phyloP scores from a whole-genome alignment of 2,113 vertebrate genomes.

The Psilopsiagon aymara region DNA sequence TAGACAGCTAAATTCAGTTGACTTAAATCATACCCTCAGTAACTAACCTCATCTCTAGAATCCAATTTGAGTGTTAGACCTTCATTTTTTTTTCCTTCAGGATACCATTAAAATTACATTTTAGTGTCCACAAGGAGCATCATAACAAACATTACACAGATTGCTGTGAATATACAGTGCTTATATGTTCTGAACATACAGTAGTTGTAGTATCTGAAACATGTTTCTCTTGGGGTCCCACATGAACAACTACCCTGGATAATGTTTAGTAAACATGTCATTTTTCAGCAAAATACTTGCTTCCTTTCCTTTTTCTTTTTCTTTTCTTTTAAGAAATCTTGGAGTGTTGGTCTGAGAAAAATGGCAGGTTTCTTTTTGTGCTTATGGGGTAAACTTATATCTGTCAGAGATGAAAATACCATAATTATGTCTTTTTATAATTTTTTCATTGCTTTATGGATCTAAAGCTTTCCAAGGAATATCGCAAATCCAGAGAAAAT shows the following conservation, averaged over 20 bases:
- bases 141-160: constrained; percentile 18
- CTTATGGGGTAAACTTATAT: constrained; percentile 69
- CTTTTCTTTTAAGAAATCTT: background rate
- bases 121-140: constrained; percentile 25
- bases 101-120: constrained; percentile 37
- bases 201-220: constrained; percentile 38
- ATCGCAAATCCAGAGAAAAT: constrained; percentile 69
- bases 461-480: constrained; percentile 70
- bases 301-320: background rate
- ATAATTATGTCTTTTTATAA: constrained; percentile 80
- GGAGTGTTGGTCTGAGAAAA: constrained; percentile 36
- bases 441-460: constrained; percentile 77
- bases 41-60: constrained; percentile 33
- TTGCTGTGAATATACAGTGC: constrained; percentile 1
- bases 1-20: constrained; percentile 17
- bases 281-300: constrained; percentile 45
- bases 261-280: constrained; percentile 71
- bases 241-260: constrained; percentile 47
- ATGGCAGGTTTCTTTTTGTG: constrained; percentile 49
- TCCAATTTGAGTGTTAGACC: background rate
- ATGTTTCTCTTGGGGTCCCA: constrained; percentile 46
- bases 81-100: background rate
- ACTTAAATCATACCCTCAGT: background rate
- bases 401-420: constrained; percentile 77
- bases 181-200: background rate